A percentile compares a stretch with the other conserved stretches of the same genome.
Conservation (phyloP, 2,113 vertebrate genomes). For the Sander vitreus region DNA sequence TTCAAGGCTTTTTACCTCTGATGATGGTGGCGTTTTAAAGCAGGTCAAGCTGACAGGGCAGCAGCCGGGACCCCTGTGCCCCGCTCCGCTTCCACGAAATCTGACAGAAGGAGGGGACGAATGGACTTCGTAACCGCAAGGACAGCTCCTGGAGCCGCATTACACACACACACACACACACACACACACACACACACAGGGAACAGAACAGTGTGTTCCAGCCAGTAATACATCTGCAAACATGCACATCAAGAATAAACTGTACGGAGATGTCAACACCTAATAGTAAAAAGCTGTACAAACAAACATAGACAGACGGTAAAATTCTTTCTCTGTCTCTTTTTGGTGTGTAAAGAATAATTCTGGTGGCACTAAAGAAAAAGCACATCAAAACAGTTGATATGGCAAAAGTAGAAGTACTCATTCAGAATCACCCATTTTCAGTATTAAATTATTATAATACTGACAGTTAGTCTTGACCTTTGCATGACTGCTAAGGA, state of each 20-base stretch:
- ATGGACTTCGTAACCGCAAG: constrained; percentile 22
- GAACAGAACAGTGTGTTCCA: constrained; percentile 30
- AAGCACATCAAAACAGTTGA: neutral
- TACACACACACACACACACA: constrained; percentile 21
- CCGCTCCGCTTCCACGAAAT: constrained; percentile 44
- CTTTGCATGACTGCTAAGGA: constrained; percentile 2
- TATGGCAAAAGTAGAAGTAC: neutral
- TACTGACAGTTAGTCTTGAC: neutral
- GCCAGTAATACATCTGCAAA: constrained; percentile 33
- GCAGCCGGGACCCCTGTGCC: constrained; percentile 32
- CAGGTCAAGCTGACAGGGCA: constrained; percentile 75
- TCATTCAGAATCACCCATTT: neutral
- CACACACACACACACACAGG: neutral
- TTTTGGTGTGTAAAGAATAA: neutral
- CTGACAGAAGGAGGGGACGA: constrained; percentile 41
- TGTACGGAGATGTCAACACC: constrained; percentile 21
- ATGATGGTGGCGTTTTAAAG: constrained; percentile 72
- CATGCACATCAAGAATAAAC: constrained; percentile 9
- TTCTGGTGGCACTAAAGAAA: neutral
- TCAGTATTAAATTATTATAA: neutral
- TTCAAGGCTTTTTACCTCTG: constrained; percentile 64
- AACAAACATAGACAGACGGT: constrained; percentile 4
- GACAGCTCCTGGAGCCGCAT: constrained; percentile 32
- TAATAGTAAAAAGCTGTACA: constrained; percentile 1
- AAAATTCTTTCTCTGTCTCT: neutral